Conservation (phyloP, 2,888 invertebrate genomes). For the Cylloceria caligata region DNA sequence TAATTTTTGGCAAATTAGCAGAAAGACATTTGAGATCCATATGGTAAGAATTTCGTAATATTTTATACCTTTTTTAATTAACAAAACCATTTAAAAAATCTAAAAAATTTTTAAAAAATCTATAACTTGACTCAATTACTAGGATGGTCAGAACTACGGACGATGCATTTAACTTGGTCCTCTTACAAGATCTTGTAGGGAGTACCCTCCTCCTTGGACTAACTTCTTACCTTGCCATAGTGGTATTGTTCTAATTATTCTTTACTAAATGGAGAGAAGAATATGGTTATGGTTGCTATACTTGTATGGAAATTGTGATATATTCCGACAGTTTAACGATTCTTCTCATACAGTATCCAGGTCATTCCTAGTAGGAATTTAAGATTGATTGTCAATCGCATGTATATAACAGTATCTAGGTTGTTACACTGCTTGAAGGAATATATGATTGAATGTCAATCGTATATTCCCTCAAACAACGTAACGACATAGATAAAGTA, state of each 20-base stretch:
- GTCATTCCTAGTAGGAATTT: too few relatives aligned
- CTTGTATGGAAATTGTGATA: too few relatives aligned
- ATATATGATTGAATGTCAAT: too few relatives aligned
- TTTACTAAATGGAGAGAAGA: neutral
- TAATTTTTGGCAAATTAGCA: conserved; percentile 59
- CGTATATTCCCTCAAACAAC: too few relatives aligned
- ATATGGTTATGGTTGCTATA: too few relatives aligned
- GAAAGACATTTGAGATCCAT: conserved; percentile 67
- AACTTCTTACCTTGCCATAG: conserved; percentile 69
- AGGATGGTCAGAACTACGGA: conserved; percentile 73
- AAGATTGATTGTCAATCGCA: too few relatives aligned
- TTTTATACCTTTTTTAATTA: neutral
- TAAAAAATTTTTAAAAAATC: neutral
- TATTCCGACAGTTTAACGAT: too few relatives aligned
- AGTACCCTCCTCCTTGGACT: conserved; percentile 71
- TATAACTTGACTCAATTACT: neutral
- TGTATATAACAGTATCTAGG: too few relatives aligned
- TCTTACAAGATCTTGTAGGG: conserved; percentile 72
- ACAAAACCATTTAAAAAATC: neutral
- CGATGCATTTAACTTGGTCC: conserved; percentile 70
- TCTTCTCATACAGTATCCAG: too few relatives aligned
- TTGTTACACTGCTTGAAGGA: too few relatives aligned
- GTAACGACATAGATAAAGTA: too few relatives aligned
- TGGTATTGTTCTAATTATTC: conserved; percentile 55
- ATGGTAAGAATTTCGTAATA: conserved; percentile 58